A percentile compares a stretch with the other conserved stretches of the same genome.
phyloP scores from a whole-genome alignment of 2,113 vertebrate genomes.

The Pelecanoides urinatrix region DNA sequence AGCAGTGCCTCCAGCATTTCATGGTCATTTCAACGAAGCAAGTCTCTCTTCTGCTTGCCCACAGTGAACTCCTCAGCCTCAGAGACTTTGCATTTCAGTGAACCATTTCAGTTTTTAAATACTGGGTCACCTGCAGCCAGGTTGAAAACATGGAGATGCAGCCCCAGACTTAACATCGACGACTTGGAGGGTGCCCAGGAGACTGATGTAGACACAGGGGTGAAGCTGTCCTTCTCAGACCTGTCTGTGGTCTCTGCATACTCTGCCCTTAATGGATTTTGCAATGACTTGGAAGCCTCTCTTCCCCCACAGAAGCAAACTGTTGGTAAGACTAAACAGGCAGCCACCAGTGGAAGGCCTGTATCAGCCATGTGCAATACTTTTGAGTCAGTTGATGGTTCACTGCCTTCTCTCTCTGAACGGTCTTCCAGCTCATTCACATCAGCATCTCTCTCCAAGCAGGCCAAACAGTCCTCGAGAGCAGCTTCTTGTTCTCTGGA shows the following conservation, averaged over 20 bases:
- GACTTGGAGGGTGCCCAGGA: conserved; percentile 85
- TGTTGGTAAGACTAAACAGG: background rate
- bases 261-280: conserved; percentile 72
- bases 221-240: conserved; percentile 81
- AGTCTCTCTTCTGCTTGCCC: conserved; percentile 88
- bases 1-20: conserved; percentile 44
- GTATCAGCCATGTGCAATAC: conserved; percentile 51
- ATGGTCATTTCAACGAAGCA: conserved; percentile 77
- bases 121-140: background rate
- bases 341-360: conserved; percentile 39
- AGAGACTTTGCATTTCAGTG: conserved; percentile 63
- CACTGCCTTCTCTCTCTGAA: conserved; percentile 35
- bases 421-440: conserved; percentile 41
- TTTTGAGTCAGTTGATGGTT: background rate
- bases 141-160: conserved; percentile 60
- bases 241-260: conserved; percentile 89
- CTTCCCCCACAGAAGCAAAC: background rate
- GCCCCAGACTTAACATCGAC: conserved; percentile 80
- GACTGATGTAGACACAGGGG: conserved; percentile 92
- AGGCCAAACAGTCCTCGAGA: background rate
- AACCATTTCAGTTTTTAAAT: conserved; percentile 44
- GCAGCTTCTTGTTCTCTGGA: background rate
- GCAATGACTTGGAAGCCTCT: conserved; percentile 14
- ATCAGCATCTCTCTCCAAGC: background rate
- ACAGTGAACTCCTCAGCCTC: conserved; percentile 65